A percentile compares a stretch with the other conserved stretches of the same genome.
phyloP scores from a whole-genome alignment of 2,888 invertebrate species.

The Lissonota sp. region DNA sequence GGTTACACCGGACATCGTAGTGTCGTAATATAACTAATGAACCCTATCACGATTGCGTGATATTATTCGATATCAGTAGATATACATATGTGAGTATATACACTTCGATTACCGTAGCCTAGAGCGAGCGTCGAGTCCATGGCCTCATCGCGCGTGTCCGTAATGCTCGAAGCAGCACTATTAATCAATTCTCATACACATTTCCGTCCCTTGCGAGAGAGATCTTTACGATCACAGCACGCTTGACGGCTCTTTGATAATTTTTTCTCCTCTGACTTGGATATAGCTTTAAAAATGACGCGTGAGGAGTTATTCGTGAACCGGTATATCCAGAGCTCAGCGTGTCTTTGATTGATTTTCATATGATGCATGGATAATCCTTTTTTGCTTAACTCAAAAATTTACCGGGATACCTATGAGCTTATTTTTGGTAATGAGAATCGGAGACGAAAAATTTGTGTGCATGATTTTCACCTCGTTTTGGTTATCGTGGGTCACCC shows the following conservation, averaged over 20 bases:
- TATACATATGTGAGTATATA: slow-evolving; percentile 16
- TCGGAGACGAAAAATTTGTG: no score
- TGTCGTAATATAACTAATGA: slow-evolving; percentile 41
- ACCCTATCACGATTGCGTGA: slow-evolving; percentile 44
- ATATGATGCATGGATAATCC: slow-evolving; percentile 42
- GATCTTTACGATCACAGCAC: slow-evolving; percentile 61
- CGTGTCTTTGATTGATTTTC: slow-evolving; percentile 64
- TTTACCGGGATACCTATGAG: no score
- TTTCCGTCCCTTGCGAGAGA: slow-evolving; percentile 60
- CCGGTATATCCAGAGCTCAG: slow-evolving; percentile 57
- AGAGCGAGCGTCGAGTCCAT: slow-evolving; percentile 46
- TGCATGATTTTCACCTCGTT: no score
- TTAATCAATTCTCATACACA: slow-evolving; percentile 68
- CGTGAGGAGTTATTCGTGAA: slow-evolving; percentile 46
- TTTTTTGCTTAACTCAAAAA: no score
- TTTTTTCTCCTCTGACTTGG: slow-evolving; percentile 52
- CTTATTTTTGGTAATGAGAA: no score
- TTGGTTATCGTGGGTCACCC: no score
- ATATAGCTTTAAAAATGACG: slow-evolving; percentile 58
- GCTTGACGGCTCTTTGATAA: slow-evolving; percentile 59
- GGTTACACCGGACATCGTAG: not conserved
- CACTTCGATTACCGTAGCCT: slow-evolving; percentile 55
- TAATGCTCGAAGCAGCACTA: slow-evolving; percentile 59
- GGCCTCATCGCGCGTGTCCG: slow-evolving; percentile 53
- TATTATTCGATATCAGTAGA: slow-evolving; percentile 56